A percentile compares a stretch with the other conserved stretches of the same genome.
Conservation (phyloP, 2,888 invertebrate genomes). For the Rhabditoides inermis region DNA sequence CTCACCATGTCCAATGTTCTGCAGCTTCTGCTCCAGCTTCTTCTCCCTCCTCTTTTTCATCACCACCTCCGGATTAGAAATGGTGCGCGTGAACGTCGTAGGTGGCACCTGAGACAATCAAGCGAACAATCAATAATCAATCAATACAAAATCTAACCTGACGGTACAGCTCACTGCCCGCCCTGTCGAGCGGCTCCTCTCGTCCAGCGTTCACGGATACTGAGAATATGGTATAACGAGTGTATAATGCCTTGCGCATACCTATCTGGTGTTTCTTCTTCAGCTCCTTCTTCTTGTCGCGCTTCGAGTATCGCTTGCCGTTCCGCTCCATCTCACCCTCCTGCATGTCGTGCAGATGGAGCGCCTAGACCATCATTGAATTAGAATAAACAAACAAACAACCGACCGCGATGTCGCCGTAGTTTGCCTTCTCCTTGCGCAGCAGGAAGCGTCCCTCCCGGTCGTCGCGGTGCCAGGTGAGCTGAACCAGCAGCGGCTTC, state of each 20-base stretch:
- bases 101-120: constrained; percentile 65
- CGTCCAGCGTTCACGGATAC: constrained; percentile 30
- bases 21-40: constrained; percentile 87
- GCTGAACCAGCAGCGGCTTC: constrained; percentile 86
- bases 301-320: constrained; percentile 68
- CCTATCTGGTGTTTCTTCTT: constrained; percentile 63
- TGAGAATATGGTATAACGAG: constrained; percentile 10
- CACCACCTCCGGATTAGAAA: constrained; percentile 98
- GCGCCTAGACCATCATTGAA: neutral
- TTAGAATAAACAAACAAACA: neutral
- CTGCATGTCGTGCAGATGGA: constrained; percentile 5
- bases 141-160: constrained; percentile 3
- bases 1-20: constrained; percentile 54
- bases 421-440: too few species aligned
- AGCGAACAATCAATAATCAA: constrained; percentile 41
- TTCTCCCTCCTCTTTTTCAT: constrained; percentile 92
- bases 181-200: constrained; percentile 15
- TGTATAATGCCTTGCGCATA: constrained; percentile 12
- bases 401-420: too few species aligned
- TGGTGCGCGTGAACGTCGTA: constrained; percentile 94
- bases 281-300: constrained; percentile 85
- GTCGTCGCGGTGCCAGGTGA: constrained; percentile 98
- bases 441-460: constrained; percentile 91
- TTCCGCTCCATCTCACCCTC: constrained; percentile 61
- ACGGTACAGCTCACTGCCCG: constrained; percentile 8